phyloP scores from a whole-genome alignment of 2,797 vertebrate genomes.

The Enteromius viviparus region DNA sequence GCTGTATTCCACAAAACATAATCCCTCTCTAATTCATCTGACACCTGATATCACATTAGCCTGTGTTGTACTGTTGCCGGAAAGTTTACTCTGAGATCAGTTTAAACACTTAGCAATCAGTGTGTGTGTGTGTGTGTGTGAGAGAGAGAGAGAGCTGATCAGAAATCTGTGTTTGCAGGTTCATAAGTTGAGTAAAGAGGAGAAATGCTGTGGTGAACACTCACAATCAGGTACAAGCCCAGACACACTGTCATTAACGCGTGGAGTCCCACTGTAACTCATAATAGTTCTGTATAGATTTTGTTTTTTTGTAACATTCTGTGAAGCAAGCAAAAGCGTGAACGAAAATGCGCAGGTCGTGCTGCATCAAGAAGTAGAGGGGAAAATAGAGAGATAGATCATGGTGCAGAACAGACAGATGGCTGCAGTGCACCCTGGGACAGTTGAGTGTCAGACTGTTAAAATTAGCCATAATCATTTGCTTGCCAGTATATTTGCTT shows the following conservation, averaged over 20 bases:
- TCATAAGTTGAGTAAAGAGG: slow-evolving; percentile 83
- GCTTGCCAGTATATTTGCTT: slow-evolving; percentile 13
- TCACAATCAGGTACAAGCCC: slow-evolving; percentile 83
- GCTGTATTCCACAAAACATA: not conserved
- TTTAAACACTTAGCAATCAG: not conserved
- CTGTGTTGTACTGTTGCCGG: not conserved
- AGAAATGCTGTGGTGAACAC: slow-evolving; percentile 81
- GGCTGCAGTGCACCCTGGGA: slow-evolving; percentile 35
- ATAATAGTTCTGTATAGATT: not conserved
- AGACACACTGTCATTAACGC: not conserved
- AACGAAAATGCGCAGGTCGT: not conserved
- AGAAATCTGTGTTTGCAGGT: slow-evolving; percentile 71
- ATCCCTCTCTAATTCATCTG: not conserved
- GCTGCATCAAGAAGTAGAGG: not conserved
- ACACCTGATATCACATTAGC: not conserved
- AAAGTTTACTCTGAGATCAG: not conserved
- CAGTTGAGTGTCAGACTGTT: slow-evolving; percentile 20
- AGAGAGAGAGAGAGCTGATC: not conserved
- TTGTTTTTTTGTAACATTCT: not conserved
- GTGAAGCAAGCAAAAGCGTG: not conserved
- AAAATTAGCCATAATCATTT: slow-evolving; percentile 24
- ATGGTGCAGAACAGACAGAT: slow-evolving; percentile 25
- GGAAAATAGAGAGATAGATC: not conserved
- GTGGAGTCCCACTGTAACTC: not conserved
- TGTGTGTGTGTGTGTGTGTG: not conserved